A percentile compares a stretch with the other conserved stretches of the same genome.
These are phyloP conservation scores for Romanogobio albipinnatus DNA, from an alignment of 2,113 vertebrate genomes.

Conservation along the genomic window DNA sequence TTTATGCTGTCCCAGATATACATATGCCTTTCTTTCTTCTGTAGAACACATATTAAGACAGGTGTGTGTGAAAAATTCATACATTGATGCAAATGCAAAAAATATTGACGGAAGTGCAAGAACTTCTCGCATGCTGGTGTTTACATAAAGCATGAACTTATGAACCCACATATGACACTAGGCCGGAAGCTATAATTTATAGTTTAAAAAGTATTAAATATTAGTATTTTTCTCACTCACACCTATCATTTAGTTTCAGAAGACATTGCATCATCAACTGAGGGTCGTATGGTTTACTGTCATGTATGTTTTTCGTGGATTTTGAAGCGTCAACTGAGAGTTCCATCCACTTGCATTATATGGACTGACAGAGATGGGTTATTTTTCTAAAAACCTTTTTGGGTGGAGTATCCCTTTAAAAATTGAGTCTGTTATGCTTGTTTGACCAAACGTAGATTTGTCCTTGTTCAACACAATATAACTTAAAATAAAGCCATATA, in stretches of 20 bases:
- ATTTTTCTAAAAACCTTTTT: neutral
- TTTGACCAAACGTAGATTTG: conserved; percentile 17
- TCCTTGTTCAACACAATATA: neutral
- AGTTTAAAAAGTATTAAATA: neutral
- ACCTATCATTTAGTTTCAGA: neutral
- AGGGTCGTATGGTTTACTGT: neutral
- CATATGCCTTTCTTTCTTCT: no score
- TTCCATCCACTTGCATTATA: neutral
- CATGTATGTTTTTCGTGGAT: neutral
- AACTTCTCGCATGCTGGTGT: neutral
- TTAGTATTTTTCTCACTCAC: neutral
- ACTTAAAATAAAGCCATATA: neutral
- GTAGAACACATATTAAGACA: neutral
- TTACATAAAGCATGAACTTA: neutral
- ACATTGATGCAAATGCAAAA: neutral
- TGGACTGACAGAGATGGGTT: neutral
- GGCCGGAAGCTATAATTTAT: neutral
- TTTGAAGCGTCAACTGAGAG: neutral
- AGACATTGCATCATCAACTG: neutral
- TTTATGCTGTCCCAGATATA: no score
- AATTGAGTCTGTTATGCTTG: neutral
- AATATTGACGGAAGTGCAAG: neutral
- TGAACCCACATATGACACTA: neutral
- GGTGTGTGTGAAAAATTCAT: neutral
- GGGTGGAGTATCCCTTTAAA: neutral